Conservation (phyloP, 2,888 invertebrate genomes). For the Antheraea yamamai region DNA sequence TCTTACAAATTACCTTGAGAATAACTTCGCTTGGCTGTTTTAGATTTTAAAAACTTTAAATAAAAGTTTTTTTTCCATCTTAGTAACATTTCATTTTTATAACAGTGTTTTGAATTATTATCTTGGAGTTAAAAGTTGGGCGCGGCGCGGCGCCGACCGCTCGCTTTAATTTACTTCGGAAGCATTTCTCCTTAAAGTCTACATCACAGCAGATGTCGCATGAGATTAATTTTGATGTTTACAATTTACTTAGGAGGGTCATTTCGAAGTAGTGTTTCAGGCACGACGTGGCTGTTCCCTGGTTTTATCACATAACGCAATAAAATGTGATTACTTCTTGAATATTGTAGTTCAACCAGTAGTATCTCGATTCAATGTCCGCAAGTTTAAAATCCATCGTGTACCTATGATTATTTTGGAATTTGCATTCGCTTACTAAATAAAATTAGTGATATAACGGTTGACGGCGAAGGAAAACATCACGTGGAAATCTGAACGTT, state of each 20-base stretch:
- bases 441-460: too few relatives aligned
- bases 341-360: too few relatives aligned
- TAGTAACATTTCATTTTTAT: background rate
- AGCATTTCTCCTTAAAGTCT: background rate
- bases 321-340: too few relatives aligned
- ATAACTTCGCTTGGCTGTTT: background rate
- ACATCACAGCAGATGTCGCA: background rate
- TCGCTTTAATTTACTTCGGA: background rate
- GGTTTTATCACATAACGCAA: background rate
- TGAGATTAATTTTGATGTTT: background rate
- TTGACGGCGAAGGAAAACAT: too few relatives aligned
- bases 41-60: background rate
- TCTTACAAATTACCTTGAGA: too few relatives aligned
- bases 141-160: background rate
- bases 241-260: background rate
- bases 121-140: background rate
- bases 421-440: too few relatives aligned
- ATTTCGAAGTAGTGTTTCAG: background rate
- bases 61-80: background rate
- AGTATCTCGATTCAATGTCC: too few relatives aligned
- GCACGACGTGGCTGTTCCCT: background rate
- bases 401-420: too few relatives aligned
- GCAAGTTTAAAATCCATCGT: too few relatives aligned
- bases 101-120: background rate
- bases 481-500: too few relatives aligned